phyloP scores from a whole-genome alignment of 2,797 vertebrate species.

The Danio tinwini region DNA sequence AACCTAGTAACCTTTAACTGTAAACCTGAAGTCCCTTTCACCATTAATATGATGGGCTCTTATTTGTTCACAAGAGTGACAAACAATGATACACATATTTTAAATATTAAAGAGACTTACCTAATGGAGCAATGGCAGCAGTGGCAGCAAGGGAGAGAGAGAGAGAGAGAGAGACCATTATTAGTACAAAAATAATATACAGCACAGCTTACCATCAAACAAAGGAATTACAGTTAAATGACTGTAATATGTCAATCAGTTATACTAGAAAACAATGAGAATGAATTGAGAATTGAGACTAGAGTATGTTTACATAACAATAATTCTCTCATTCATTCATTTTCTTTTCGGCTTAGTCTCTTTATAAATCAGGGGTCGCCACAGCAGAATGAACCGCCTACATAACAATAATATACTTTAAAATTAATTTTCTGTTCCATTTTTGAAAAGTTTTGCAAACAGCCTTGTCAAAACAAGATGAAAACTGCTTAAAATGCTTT shows the following conservation, averaged over 20 bases:
- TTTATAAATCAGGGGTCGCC: too few relatives aligned
- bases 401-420: too few relatives aligned
- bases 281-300: not conserved
- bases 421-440: too few relatives aligned
- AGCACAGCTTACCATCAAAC: not conserved
- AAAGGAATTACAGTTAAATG: not conserved
- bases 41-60: not conserved
- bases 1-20: conserved; percentile 5
- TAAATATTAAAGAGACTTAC: conserved; percentile 51
- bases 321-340: too few relatives aligned
- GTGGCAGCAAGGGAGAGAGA: conserved; percentile 1
- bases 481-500: too few relatives aligned
- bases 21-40: not conserved
- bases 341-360: too few relatives aligned
- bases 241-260: not conserved
- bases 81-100: not conserved
- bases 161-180: conserved; percentile 15
- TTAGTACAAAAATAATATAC: conserved; percentile 7
- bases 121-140: conserved; percentile 21
- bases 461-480: too few relatives aligned
- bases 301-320: too few relatives aligned
- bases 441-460: too few relatives aligned
- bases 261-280: not conserved
- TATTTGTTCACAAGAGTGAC: not conserved
- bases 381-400: too few relatives aligned